phyloP scores from a whole-genome alignment of 2,113 vertebrate genomes.

The Octodon degus region DNA sequence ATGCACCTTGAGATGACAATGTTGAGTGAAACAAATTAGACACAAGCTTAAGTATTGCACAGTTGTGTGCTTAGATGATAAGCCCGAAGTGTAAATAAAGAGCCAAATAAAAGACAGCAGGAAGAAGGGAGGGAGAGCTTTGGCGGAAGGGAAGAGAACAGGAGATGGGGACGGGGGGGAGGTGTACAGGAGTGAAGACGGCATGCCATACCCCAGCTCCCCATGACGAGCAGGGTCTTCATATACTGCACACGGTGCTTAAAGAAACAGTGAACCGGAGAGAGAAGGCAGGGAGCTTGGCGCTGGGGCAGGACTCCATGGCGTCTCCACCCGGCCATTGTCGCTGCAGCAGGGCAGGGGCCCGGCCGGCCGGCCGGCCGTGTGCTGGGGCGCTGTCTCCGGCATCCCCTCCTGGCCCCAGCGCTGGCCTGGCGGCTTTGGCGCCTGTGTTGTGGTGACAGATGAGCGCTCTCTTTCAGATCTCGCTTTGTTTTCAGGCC shows the following conservation, averaged over 20 bases:
- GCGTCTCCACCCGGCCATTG: too few species aligned
- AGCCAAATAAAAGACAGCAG: background rate
- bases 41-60: background rate
- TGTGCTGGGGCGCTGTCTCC: too few species aligned
- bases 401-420: conserved; percentile 70
- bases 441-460: conserved; percentile 63
- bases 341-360: too few species aligned
- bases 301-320: background rate
- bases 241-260: background rate
- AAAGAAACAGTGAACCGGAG: background rate
- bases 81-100: background rate
- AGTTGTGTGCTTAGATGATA: background rate
- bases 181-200: background rate
- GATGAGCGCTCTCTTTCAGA: background rate
- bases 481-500: conserved; percentile 81
- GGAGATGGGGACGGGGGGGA: background rate
- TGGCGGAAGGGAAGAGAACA: too few species aligned
- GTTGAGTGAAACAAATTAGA: background rate
- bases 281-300: background rate
- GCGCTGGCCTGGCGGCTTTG: conserved; percentile 66
- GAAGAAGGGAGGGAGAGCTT: too few species aligned
- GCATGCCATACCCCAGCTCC: too few species aligned
- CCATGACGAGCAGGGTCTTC: background rate
- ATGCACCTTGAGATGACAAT: background rate
- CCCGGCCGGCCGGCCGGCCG: too few species aligned